phyloP scores from a whole-genome alignment of 2,113 vertebrate species.

The Noturus placidus region DNA sequence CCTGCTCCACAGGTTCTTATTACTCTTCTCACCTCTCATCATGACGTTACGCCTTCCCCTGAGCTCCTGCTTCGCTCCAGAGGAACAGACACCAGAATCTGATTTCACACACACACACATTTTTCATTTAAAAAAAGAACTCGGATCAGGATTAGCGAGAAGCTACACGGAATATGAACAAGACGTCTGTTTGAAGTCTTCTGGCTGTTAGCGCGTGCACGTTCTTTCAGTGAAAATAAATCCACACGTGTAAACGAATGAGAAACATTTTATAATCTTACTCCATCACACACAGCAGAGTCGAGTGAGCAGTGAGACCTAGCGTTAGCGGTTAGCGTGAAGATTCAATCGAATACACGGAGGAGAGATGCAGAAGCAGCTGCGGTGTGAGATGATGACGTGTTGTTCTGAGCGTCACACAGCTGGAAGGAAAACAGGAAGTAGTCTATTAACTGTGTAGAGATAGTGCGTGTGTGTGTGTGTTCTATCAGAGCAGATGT shows the following conservation, averaged over 20 bases:
- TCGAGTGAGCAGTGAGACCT: background rate
- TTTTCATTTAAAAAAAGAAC: background rate
- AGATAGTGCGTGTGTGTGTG: background rate
- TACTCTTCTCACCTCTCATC: background rate
- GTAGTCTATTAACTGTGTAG: background rate
- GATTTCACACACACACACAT: background rate
- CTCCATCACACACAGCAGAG: background rate
- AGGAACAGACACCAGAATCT: background rate
- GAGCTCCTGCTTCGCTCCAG: background rate
- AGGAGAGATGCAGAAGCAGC: background rate
- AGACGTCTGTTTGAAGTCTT: background rate
- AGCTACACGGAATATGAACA: background rate
- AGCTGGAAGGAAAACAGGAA: constrained; percentile 1
- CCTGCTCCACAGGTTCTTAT: constrained; percentile 83
- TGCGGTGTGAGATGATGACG: no score
- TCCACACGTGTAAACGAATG: background rate
- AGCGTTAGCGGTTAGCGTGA: background rate
- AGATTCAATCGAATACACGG: background rate
- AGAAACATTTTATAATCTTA: background rate
- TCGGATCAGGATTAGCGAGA: background rate
- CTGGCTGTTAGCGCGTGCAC: background rate
- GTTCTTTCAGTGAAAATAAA: background rate
- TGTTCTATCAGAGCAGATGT: background rate
- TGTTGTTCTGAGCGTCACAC: background rate
- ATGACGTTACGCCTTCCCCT: background rate